These are phyloP conservation scores for Lypha dubia DNA, from an alignment of 2,888 invertebrate species.

Conservation along the genomic window DNA sequence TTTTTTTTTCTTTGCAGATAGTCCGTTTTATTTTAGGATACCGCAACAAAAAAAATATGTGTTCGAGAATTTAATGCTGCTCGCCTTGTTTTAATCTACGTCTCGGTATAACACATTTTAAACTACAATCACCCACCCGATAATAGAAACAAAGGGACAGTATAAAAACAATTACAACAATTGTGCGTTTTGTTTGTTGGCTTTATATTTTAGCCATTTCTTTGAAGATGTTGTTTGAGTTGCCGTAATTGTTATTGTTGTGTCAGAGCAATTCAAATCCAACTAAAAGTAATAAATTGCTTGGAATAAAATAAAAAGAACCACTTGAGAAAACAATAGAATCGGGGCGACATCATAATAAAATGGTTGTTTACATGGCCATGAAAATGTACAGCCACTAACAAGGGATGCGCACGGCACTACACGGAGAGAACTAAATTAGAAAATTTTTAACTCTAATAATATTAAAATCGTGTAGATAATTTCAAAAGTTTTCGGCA, in stretches of 20 bases:
- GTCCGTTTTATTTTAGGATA: conserved; percentile 24
- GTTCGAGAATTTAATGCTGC: conserved; percentile 1
- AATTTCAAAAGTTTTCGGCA: too few species aligned
- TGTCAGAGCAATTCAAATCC: conserved; percentile 63
- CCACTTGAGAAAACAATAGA: conserved; percentile 70
- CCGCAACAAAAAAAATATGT: conserved; percentile 29
- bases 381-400: conserved; percentile 49
- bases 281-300: conserved; percentile 65
- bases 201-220: conserved; percentile 6
- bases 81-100: conserved; percentile 43
- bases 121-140: background rate
- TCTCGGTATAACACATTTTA: conserved; percentile 62
- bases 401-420: conserved; percentile 14
- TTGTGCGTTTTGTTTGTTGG: conserved; percentile 30
- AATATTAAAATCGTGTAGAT: too few species aligned
- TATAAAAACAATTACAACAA: conserved; percentile 40
- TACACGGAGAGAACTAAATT: conserved; percentile 25
- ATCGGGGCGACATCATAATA: conserved; percentile 70
- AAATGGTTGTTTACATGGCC: conserved; percentile 68
- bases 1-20: background rate
- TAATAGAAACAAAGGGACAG: conserved; percentile 9
- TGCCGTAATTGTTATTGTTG: conserved; percentile 35
- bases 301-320: conserved; percentile 54
- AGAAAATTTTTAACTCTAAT: background rate
- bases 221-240: conserved; percentile 11